Evolutionary conservation across 2,888 invertebrate genomes (phyloP).

Genomic region (Auanema sp.): DNA sequence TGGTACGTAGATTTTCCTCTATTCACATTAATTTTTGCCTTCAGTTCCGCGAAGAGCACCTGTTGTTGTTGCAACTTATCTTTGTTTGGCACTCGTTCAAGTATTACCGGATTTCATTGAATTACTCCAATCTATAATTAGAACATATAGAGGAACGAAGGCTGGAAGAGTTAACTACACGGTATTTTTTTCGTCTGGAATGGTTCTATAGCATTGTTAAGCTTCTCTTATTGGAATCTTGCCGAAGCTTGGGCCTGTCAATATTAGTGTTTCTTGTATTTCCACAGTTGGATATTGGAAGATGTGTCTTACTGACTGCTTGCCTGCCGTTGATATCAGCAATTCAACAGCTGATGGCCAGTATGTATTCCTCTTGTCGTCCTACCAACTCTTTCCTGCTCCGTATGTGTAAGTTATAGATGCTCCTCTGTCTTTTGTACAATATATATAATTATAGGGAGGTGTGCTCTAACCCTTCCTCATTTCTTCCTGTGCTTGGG

Average conservation of each 20-base stretch:
- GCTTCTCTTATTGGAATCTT: slow-evolving; percentile 49
- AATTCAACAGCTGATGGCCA: slow-evolving; percentile 26
- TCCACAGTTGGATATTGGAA: slow-evolving; percentile 38
- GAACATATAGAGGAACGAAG: slow-evolving; percentile 28
- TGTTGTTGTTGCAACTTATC: slow-evolving; percentile 38
- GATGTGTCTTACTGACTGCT: slow-evolving; percentile 30
- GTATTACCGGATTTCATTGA: slow-evolving; percentile 49
- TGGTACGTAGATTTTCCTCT: not conserved
- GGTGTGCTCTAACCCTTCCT: slow-evolving; percentile 25
- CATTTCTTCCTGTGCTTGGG: slow-evolving; percentile 31
- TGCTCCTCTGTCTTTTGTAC: not conserved
- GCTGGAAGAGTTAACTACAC: slow-evolving; percentile 26
- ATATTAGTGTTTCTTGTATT: slow-evolving; percentile 42
- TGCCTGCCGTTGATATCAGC: slow-evolving; percentile 36
- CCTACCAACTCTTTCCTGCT: slow-evolving; percentile 25
- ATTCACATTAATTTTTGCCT: slow-evolving; percentile 9
- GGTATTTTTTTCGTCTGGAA: not conserved
- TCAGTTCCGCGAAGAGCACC: slow-evolving; percentile 33
- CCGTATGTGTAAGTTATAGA: slow-evolving; percentile 22
- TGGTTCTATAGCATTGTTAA: slow-evolving; percentile 16
- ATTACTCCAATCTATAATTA: slow-evolving; percentile 34
- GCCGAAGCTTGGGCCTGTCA: slow-evolving; percentile 47
- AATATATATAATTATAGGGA: slow-evolving; percentile 12
- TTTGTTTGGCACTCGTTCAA: slow-evolving; percentile 51
- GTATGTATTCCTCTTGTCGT: slow-evolving; percentile 23